Evolutionary conservation across 1,140 invertebrate species (phyloP), one percentile per base, ranked within the genome.

Genomic region (Papilio helenus): DNA sequence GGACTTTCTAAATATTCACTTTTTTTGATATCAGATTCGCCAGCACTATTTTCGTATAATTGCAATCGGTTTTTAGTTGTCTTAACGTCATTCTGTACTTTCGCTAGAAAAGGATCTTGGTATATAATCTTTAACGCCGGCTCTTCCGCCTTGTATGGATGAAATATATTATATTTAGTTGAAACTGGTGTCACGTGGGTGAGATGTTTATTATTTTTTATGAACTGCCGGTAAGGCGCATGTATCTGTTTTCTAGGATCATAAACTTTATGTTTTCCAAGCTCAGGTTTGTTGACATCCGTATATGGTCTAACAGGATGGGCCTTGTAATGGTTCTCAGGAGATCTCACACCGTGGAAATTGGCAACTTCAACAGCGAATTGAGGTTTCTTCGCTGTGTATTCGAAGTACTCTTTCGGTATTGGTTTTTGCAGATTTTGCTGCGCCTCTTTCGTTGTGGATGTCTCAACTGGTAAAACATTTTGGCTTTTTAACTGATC

Each of bases 71-170:
- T 87, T 88, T 90, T 92, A 79, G 85, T 92, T 39, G 89, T 83
- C 34, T 88, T 80, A 23, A 95, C 84, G 82, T 94, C 92, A 80
- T 91, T 87, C 86, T 89, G 90, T 55, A 95, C 91, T 85, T 94
- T 93, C 55, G 86, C 77, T 73, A 93, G 83, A 29, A 88, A 80
- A 7, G 94, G 94, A 87, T 95, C 93, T 82, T 90, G 88, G 46
- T 94, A 92, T 79, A 95, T 86, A 72, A 86, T 82, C 61, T 92
- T 83, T 29, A 95, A 83, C n/a, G 88, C 87, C n/a, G 91, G 88
- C 79, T 88, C 87, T 76, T 92, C 90, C 18, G 87, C 85, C 83
- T 91, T 88, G 74, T 95, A 95, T 2, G 94, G 94, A 79, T 94
- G 93, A 80, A 89, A 94, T 7, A 92, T 80, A 84, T 94, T 90